Evolutionary conservation across 2,888 invertebrate species (phyloP).

Genomic region (Hymenopus coronatus): DNA sequence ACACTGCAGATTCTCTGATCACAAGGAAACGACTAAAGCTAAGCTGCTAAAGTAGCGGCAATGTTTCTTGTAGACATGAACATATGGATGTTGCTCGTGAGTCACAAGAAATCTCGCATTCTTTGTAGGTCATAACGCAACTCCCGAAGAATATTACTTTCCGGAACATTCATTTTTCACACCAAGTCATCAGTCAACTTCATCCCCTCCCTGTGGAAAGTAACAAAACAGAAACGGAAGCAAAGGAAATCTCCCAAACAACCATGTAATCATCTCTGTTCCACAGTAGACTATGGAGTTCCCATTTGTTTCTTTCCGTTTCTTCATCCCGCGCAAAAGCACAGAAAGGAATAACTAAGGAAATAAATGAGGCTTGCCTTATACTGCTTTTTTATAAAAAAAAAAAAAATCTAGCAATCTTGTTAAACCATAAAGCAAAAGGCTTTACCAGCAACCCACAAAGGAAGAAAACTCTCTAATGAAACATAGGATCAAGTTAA

Average conservation of each 20-base stretch:
- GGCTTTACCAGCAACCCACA: background rate
- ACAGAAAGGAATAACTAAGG: background rate
- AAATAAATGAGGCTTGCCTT: background rate
- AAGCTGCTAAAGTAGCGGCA: no score
- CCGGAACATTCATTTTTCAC: background rate
- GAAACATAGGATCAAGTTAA: background rate
- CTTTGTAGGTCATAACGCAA: background rate
- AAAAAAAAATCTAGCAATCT: background rate
- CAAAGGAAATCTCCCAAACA: background rate
- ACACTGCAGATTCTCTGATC: no score
- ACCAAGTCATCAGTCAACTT: background rate
- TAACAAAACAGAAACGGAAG: background rate
- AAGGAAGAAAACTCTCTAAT: background rate
- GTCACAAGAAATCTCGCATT: background rate
- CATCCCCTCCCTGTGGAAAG: background rate
- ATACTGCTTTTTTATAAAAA: background rate
- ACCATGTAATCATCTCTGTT: background rate
- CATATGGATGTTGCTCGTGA: background rate
- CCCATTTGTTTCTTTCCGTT: background rate
- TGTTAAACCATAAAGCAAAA: background rate
- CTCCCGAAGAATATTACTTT: background rate
- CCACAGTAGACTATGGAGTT: background rate
- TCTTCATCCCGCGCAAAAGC: background rate
- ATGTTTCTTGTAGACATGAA: no score
- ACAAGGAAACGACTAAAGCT: no score